Evolutionary conservation across 1,140 invertebrate genomes (phyloP).

Genomic region (Mactra quadrangularis): DNA sequence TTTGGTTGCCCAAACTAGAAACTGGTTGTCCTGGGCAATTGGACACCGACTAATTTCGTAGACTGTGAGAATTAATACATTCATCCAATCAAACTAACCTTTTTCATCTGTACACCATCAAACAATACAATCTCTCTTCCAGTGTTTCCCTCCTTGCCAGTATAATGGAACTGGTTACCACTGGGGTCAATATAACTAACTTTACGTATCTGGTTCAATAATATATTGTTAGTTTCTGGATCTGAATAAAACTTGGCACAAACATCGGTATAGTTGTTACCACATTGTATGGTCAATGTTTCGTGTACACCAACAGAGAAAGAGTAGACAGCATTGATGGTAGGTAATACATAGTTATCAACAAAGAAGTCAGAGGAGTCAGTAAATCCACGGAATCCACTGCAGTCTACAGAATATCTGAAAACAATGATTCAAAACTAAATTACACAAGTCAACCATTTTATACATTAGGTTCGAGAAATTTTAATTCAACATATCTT

Average conservation of each 20-base stretch:
- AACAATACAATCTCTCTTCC: conserved; percentile 71
- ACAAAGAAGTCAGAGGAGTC: conserved; percentile 58
- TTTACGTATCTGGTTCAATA: conserved; percentile 70
- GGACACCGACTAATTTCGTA: no score
- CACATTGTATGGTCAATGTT: conserved; percentile 75
- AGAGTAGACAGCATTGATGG: conserved; percentile 79
- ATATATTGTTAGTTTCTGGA: conserved; percentile 60
- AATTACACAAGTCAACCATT: no score
- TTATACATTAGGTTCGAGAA: no score
- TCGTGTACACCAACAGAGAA: conserved; percentile 70
- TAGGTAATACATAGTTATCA: conserved; percentile 74
- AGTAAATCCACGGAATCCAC: conserved; percentile 49
- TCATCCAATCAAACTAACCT: no score
- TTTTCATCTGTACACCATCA: conserved; percentile 60
- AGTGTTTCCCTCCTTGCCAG: conserved; percentile 73
- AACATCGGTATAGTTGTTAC: conserved; percentile 65
- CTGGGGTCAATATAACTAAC: conserved; percentile 65
- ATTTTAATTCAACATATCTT: no score
- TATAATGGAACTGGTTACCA: conserved; percentile 67
- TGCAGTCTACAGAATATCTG: conserved; percentile 64
- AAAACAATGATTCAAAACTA: not conserved
- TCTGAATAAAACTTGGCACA: conserved; percentile 68
- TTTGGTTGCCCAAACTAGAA: no score
- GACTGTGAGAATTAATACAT: no score
- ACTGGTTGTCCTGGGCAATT: no score